Evolutionary conservation across 2,888 invertebrate genomes (phyloP).

Genomic region (Neelides folsomi): DNA sequence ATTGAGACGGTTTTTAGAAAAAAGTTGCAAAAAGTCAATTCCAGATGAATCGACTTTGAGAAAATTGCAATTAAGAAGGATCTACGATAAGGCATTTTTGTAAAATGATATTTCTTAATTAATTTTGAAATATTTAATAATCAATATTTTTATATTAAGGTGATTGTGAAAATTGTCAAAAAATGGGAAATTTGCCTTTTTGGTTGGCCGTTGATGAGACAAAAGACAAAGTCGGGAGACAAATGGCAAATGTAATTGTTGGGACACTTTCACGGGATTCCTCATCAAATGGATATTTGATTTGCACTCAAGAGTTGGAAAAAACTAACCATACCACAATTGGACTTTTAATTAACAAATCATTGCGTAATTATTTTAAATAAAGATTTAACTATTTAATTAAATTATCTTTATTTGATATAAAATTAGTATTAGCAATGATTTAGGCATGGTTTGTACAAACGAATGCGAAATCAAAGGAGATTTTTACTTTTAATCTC

Average conservation of each 20-base stretch:
- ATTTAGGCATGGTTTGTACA: too few relatives aligned
- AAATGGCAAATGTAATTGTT: constrained; percentile 8
- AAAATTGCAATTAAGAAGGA: too few relatives aligned
- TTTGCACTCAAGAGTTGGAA: constrained; percentile 1
- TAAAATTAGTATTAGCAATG: too few relatives aligned
- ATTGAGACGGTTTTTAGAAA: too few relatives aligned
- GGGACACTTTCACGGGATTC: background rate
- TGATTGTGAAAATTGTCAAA: background rate
- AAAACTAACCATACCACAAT: constrained; percentile 6
- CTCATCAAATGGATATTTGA: background rate
- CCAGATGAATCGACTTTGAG: too few relatives aligned
- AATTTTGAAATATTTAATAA: too few relatives aligned
- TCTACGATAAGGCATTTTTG: too few relatives aligned
- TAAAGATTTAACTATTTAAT: background rate
- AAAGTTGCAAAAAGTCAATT: too few relatives aligned
- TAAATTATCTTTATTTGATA: too few relatives aligned
- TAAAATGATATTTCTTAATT: too few relatives aligned
- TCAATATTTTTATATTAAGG: too few relatives aligned
- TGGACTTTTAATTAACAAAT: background rate
- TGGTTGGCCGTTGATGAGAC: constrained; percentile 28
- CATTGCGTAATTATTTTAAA: background rate
- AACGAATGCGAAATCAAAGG: background rate
- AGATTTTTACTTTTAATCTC: constrained; percentile 1
- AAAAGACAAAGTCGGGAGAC: constrained; percentile 16
- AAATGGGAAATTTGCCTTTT: constrained; percentile 19